Evolutionary conservation across 2,113 vertebrate genomes (phyloP), one percentile per base, ranked within the genome.

Genomic region (Caloenas nicobarica): DNA sequence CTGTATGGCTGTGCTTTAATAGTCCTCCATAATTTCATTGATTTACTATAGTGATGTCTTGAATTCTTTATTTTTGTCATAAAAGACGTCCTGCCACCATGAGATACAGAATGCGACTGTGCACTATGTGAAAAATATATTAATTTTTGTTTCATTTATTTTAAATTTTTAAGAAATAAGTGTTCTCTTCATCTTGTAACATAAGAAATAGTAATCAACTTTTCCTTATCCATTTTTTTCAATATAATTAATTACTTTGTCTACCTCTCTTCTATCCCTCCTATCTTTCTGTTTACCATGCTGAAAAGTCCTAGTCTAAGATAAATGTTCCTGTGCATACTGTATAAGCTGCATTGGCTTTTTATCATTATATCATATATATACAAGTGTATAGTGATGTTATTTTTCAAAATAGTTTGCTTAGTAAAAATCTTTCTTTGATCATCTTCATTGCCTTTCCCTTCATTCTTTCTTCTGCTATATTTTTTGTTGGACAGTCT

Each of bases 301-400:
- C 1, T 31, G 33, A 79, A 82, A 81, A 42, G 6, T 61, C 6
- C 6, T 48, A 28, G 12, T 61, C 5, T 61, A 61, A 88, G 82
- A 57, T 21, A 42, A 61, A 74, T 16, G 1, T 38, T 62, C 23
- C 36, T 71, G 15, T 50, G 42, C 10, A 40, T 68, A 12, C 4
- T 65, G 5, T 16, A 65, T n/a, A 81, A 51, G 0, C 1, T 51
- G 2, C 11, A 28, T 11, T 66, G 25, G 2, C 5, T 38, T 50
- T 94, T 81, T 53, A 53, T 70, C 6, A 60, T 46, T 61, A 4
- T 11, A 31, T 46, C 7, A 28, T 40, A 40, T n/a, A 38, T 31
- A 24, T 42, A 19, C 11, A 29, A 24, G 4, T 28, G 4, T 44
- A 29, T 57, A 21, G 4, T 38, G n/a, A 42, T 58, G 10, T 7